Evolutionary conservation across 2,797 vertebrate genomes (phyloP).

Genomic region (Gambusia yucatana): DNA sequence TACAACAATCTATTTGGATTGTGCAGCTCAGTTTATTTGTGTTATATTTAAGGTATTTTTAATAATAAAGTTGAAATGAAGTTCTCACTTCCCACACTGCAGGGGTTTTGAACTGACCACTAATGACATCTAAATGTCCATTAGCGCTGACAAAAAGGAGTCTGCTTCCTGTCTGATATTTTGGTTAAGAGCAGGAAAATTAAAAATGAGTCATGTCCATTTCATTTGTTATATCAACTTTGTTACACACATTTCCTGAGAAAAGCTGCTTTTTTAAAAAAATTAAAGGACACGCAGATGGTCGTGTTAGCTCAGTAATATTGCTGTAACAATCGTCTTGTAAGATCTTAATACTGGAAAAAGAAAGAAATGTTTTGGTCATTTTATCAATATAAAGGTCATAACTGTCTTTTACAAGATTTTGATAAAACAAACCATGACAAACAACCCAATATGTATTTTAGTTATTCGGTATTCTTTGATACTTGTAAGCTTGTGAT

Average conservation of each 20-base stretch:
- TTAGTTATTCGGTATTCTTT: not conserved
- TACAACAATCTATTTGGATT: not conserved
- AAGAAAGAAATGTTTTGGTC: not conserved
- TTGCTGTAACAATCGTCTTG: not conserved
- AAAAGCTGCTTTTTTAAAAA: not conserved
- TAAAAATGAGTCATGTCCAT: not conserved
- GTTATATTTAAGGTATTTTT: conserved; percentile 12
- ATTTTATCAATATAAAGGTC: not conserved
- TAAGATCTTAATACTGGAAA: not conserved
- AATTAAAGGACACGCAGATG: not conserved
- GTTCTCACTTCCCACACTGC: not conserved
- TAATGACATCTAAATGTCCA: conserved; percentile 21
- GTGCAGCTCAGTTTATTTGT: not conserved
- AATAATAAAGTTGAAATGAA: conserved; percentile 25
- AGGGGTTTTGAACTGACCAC: conserved; percentile 22
- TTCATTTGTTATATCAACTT: not conserved
- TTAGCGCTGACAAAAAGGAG: conserved; percentile 5
- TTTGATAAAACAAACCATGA: not conserved
- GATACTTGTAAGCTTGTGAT: not conserved
- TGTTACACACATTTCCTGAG: not conserved
- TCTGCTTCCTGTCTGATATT: conserved; percentile 12
- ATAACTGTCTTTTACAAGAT: not conserved
- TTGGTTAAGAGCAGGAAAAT: not conserved
- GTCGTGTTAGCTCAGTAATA: not conserved
- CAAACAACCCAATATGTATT: not conserved